Conservation (phyloP, 2,888 invertebrate species). For the Drosophila neonasuta region DNA sequence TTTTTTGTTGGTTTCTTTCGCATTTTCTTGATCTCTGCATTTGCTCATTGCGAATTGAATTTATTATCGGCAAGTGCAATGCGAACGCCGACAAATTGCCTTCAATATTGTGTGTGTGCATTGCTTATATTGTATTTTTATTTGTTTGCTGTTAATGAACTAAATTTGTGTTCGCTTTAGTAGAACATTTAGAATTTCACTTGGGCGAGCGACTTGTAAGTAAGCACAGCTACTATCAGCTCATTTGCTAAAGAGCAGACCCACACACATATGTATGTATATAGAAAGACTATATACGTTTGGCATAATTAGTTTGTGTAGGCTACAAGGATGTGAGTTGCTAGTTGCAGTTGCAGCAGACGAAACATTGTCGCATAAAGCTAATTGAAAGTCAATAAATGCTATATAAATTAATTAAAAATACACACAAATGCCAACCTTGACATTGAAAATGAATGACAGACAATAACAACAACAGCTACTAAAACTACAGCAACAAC, state of each 20-base stretch:
- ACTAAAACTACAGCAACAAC: slow-evolving; percentile 21
- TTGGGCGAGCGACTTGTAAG: slow-evolving; percentile 21
- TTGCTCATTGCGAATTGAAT: slow-evolving; percentile 33
- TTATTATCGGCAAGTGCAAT: slow-evolving; percentile 63
- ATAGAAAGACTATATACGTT: background rate
- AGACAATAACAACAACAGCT: slow-evolving; percentile 42
- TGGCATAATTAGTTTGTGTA: slow-evolving; percentile 24
- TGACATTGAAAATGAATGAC: slow-evolving; percentile 77
- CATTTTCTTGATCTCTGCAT: slow-evolving; percentile 34
- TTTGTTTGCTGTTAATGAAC: slow-evolving; percentile 46
- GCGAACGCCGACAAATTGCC: slow-evolving; percentile 44
- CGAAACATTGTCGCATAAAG: slow-evolving; percentile 50
- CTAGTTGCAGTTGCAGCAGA: slow-evolving; percentile 44
- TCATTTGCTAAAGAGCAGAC: slow-evolving; percentile 55
- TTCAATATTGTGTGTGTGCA: slow-evolving; percentile 33
- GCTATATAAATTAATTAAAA: slow-evolving; percentile 62
- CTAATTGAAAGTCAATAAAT: slow-evolving; percentile 78
- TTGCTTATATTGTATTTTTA: slow-evolving; percentile 19
- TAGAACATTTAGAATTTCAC: slow-evolving; percentile 39
- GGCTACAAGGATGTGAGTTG: slow-evolving; percentile 61
- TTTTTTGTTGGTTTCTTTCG: slow-evolving; percentile 18
- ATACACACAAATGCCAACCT: slow-evolving; percentile 59
- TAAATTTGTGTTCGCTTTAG: slow-evolving; percentile 30
- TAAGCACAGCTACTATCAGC: slow-evolving; percentile 36
- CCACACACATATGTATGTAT: slow-evolving; percentile 16